These are phyloP conservation scores for Varanus komodoensis DNA, from an alignment of 2,113 vertebrate species.

Conservation along the genomic window DNA sequence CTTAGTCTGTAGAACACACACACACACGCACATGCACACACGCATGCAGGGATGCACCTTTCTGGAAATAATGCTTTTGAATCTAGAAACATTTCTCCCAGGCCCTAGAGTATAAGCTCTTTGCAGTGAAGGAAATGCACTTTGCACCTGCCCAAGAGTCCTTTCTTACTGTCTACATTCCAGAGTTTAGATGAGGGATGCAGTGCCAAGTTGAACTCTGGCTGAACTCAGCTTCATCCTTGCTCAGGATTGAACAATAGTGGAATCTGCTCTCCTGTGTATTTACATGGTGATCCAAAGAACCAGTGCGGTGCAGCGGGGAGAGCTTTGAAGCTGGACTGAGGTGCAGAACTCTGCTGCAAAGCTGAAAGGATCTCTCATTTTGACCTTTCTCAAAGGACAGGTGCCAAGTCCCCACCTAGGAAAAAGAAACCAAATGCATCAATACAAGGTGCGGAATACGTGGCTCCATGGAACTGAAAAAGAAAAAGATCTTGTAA, in stretches of 20 bases:
- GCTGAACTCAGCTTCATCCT: not conserved
- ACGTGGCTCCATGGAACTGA: too few species aligned
- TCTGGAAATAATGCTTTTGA: not conserved
- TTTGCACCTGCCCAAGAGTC: not conserved
- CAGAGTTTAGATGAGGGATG: not conserved
- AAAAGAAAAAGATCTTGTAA: too few species aligned
- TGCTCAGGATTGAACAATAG: not conserved
- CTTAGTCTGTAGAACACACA: not conserved
- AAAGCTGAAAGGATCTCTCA: not conserved
- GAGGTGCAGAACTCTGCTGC: not conserved
- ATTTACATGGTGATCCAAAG: not conserved
- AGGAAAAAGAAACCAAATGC: too few species aligned
- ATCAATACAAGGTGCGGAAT: too few species aligned
- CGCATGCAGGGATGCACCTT: too few species aligned
- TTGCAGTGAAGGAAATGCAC: not conserved
- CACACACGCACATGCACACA: too few species aligned
- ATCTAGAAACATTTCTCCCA: not conserved
- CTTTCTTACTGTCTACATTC: not conserved
- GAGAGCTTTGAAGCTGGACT: not conserved
- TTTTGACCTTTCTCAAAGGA: not conserved
- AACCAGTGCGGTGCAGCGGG: not conserved
- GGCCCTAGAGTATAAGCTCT: not conserved
- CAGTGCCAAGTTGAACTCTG: not conserved
- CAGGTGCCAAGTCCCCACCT: not conserved
- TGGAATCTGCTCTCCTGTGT: not conserved